Evolutionary conservation across 2,888 invertebrate species (phyloP).

Genomic region (Folsomia candida): DNA sequence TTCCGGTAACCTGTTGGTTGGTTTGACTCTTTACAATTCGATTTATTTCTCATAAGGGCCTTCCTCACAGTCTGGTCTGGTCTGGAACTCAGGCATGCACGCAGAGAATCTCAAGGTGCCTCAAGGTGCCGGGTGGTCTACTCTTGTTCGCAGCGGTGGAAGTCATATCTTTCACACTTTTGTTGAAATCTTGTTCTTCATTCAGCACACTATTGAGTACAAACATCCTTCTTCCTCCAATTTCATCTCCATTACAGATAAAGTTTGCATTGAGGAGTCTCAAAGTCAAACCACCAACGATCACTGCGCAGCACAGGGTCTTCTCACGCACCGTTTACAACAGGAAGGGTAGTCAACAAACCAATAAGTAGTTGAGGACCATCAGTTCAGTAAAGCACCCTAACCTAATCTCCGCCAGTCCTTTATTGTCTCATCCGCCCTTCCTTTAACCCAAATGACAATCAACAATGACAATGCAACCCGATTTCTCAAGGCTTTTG

Average conservation of each 20-base stretch:
- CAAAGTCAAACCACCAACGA: not conserved
- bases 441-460: slow-evolving; percentile 3
- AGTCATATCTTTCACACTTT: not conserved
- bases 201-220: not conserved
- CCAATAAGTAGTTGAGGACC: not conserved
- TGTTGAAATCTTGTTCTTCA: not conserved
- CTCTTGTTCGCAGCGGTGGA: no score
- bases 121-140: slow-evolving; percentile 26
- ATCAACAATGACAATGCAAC: slow-evolving; percentile 16
- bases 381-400: no score
- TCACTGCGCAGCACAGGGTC: not conserved
- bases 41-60: not conserved
- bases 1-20: slow-evolving; percentile 45
- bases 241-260: no score
- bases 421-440: not conserved
- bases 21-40: slow-evolving; percentile 10
- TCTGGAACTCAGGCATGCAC: not conserved
- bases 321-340: not conserved
- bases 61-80: not conserved
- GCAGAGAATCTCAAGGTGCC: not conserved
- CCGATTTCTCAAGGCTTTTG: slow-evolving; percentile 15
- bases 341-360: not conserved
- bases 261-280: not conserved
- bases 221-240: no score
- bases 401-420: not conserved